A percentile compares a stretch with the other conserved stretches of the same genome.
Evolutionary conservation across 2,797 vertebrate species (phyloP).

Genomic region (Melanotaenia nigrans): DNA sequence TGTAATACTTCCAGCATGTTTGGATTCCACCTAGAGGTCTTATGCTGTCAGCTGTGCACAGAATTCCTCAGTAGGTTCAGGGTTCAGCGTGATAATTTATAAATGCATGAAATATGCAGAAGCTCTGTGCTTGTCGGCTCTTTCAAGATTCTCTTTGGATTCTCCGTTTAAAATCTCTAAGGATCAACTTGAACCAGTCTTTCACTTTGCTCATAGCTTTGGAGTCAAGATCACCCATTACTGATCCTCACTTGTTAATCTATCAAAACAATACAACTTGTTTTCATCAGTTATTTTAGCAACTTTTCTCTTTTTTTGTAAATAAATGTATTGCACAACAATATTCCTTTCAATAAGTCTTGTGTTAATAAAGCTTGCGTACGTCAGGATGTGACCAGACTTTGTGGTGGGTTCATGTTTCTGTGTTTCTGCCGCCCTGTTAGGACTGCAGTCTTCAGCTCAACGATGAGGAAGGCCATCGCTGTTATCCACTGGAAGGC

Average conservation of each 20-base stretch:
- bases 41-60: not conserved
- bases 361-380: not conserved
- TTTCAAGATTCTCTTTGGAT: not conserved
- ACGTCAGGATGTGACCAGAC: not conserved
- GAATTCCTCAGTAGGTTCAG: conserved; percentile 21
- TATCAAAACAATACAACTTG: not conserved
- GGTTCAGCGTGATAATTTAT: conserved; percentile 15
- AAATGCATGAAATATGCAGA: not conserved
- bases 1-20: conserved; percentile 15
- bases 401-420: conserved; percentile 9
- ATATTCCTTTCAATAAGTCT: not conserved
- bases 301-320: not conserved
- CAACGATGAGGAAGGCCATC: conserved; percentile 95
- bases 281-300: not conserved
- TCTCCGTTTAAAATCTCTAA: not conserved
- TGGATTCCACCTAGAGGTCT: conserved; percentile 1
- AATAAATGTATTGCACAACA: not conserved
- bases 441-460: conserved; percentile 96
- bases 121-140: not conserved
- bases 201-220: not conserved
- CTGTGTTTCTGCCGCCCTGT: not conserved
- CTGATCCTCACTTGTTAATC: not conserved
- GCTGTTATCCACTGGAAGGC: conserved; percentile 94
- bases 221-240: not conserved
- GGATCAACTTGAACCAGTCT: not conserved